phyloP scores from a whole-genome alignment of 1,140 invertebrate genomes.

The Nephotettix cincticeps region DNA sequence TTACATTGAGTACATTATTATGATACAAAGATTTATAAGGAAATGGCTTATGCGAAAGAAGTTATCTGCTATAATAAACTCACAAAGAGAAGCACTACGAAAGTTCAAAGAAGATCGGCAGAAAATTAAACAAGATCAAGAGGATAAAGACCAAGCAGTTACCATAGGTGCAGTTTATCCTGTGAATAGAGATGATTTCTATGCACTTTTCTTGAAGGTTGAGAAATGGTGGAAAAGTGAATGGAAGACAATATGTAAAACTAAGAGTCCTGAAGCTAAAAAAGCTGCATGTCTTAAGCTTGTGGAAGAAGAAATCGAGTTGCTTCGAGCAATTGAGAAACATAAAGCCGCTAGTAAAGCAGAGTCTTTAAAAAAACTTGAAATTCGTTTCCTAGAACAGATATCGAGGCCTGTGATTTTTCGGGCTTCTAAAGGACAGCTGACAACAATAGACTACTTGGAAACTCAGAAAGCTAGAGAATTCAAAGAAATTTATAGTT shows the following conservation, averaged over 20 bases:
- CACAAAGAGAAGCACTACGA: neutral
- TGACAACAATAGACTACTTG: constrained; percentile 62
- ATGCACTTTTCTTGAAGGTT: constrained; percentile 60
- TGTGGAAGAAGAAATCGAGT: constrained; percentile 62
- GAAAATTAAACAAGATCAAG: too few relatives aligned
- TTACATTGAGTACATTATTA: neutral
- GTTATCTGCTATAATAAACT: neutral
- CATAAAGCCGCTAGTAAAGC: constrained; percentile 56
- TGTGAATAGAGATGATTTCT: constrained; percentile 59
- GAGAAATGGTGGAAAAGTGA: constrained; percentile 62
- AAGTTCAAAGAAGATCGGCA: neutral
- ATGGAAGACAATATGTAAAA: constrained; percentile 55
- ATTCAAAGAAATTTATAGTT: constrained; percentile 57
- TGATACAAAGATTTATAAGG: constrained; percentile 13
- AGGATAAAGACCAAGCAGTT: constrained; percentile 41
- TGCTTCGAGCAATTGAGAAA: constrained; percentile 60
- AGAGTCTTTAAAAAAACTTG: constrained; percentile 53
- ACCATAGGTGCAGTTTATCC: constrained; percentile 59
- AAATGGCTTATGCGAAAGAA: neutral
- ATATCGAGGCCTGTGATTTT: constrained; percentile 62
- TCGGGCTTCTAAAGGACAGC: constrained; percentile 56
- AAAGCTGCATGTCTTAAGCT: constrained; percentile 59
- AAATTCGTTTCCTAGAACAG: constrained; percentile 57
- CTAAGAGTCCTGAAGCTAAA: constrained; percentile 57
- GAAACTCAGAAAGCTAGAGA: constrained; percentile 63